Evolutionary conservation across 2,113 vertebrate genomes (phyloP).

Genomic region (Pristiophorus japonicus): DNA sequence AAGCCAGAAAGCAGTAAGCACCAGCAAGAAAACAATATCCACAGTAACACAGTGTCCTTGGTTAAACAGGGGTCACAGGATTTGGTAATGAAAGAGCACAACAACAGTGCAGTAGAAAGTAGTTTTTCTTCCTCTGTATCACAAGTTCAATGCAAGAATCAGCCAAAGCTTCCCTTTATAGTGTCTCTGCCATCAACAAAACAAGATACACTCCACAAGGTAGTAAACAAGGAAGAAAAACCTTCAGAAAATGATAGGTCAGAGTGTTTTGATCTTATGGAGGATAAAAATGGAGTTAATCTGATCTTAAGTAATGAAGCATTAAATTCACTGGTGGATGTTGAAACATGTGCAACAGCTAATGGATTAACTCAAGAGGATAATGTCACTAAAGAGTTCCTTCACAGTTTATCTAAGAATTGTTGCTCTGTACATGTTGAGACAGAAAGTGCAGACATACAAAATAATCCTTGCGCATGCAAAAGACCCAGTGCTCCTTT

Average conservation of each 20-base stretch:
- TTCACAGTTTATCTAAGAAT: not conserved
- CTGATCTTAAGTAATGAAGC: not conserved
- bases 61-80: constrained; percentile 48
- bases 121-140: constrained; percentile 43
- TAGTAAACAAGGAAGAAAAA: constrained; percentile 40
- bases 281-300: not conserved
- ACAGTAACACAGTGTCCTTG: constrained; percentile 43
- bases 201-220: not conserved
- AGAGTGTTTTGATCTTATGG: not conserved
- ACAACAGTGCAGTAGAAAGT: constrained; percentile 40
- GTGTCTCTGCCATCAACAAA: not conserved
- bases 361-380: not conserved
- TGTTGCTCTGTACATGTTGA: constrained; percentile 29
- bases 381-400: not conserved
- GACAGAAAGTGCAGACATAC: constrained; percentile 35
- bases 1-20: constrained; percentile 43
- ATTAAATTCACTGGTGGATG: not conserved
- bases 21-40: constrained; percentile 43
- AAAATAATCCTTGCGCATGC: constrained; percentile 39
- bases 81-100: constrained; percentile 41
- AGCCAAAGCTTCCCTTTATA: not conserved
- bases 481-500: constrained; percentile 62
- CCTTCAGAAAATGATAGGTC: not conserved
- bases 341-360: not conserved
- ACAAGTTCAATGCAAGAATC: constrained; percentile 10